Percentiles rank a stretch among this genome's conserved stretches.
Evolutionary conservation across 2,888 invertebrate genomes (phyloP).

Genomic region (Hirtodrosophila cameraria): DNA sequence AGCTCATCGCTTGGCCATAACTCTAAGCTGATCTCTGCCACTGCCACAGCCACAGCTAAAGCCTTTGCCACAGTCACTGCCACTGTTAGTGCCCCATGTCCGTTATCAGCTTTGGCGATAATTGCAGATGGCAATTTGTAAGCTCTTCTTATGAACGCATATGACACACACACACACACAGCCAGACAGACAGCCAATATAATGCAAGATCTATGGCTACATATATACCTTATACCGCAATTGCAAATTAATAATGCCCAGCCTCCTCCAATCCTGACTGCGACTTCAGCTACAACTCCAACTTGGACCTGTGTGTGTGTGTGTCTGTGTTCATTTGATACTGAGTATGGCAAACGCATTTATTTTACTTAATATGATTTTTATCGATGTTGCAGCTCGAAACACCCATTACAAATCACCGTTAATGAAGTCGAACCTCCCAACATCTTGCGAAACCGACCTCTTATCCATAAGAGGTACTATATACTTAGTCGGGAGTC

Average conservation of each 20-base stretch:
- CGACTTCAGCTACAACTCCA: not conserved
- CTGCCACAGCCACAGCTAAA: no score
- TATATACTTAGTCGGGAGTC: not conserved
- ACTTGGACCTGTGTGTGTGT: not conserved
- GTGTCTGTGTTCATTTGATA: not conserved
- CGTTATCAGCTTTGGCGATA: slow-evolving; percentile 68
- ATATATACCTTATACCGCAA: slow-evolving; percentile 30
- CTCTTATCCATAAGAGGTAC: slow-evolving; percentile 2
- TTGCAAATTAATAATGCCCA: slow-evolving; percentile 66
- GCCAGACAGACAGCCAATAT: slow-evolving; percentile 56
- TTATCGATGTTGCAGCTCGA: slow-evolving; percentile 43
- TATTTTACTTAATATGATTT: slow-evolving; percentile 66
- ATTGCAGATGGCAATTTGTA: slow-evolving; percentile 71
- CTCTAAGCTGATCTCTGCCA: slow-evolving; percentile 7
- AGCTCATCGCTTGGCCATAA: slow-evolving; percentile 55
- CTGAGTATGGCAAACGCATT: slow-evolving; percentile 60
- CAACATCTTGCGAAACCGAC: slow-evolving; percentile 3
- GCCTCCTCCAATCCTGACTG: slow-evolving; percentile 33
- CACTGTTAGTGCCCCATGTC: no score
- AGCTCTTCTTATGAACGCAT: slow-evolving; percentile 57
- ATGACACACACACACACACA: no score
- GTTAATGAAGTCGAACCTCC: slow-evolving; percentile 65
- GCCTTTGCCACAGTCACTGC: no score
- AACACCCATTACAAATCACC: slow-evolving; percentile 73
- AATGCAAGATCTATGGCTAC: slow-evolving; percentile 71